Evolutionary conservation across 1,140 invertebrate genomes (phyloP), one percentile per base, ranked within the genome.

Genomic region (Drosophila bocqueti): DNA sequence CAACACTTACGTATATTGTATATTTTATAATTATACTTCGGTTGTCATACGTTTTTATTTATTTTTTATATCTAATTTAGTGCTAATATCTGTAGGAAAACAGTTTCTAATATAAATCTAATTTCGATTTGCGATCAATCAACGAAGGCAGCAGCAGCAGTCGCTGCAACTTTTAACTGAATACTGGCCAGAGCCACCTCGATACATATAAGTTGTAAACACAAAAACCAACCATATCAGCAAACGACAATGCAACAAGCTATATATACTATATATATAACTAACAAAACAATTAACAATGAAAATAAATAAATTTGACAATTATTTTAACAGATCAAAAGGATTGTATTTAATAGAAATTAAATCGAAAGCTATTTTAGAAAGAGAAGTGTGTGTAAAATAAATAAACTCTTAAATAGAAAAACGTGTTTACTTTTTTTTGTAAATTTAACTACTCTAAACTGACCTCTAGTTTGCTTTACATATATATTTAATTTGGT

Each of bases 221-320:
- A 84, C 42, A 75, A 42, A 47, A 66, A 57, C 57, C 75, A 79
- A 80, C 62, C 78, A 80, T 89, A 89, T 89, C 84, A 90, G 81
- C 81, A 78, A 85, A 78, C 84, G 83, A 87, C 84, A 87, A 87
- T 87, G 83, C 84, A 79, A 79, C 34, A 69, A 63, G 59, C 15
- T 49, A 49, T 29, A 50, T n/a, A 50, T n/a, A 52, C 73, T 57
- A 68, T 57, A 54, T 67, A 42, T 76, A 67, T 21, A 46, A 46
- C 54, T 77, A 79, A 78, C 50, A 61, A 46, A 36, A 55, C 18
- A 61, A 61, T 61, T 71, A 69, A 78, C 65, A 43, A 54, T 57
- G 36, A 40, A 61, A 73, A 47, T 31, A 66, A 79, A 77, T 75
- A 50, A 77, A 77, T 68, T 38, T 10, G 60, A 75, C 71, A 76